Percentiles rank a stretch among this genome's conserved stretches.
These are phyloP conservation scores for Oscheius sp. DNA, from an alignment of 2,888 invertebrate species.

Conservation along the genomic window DNA sequence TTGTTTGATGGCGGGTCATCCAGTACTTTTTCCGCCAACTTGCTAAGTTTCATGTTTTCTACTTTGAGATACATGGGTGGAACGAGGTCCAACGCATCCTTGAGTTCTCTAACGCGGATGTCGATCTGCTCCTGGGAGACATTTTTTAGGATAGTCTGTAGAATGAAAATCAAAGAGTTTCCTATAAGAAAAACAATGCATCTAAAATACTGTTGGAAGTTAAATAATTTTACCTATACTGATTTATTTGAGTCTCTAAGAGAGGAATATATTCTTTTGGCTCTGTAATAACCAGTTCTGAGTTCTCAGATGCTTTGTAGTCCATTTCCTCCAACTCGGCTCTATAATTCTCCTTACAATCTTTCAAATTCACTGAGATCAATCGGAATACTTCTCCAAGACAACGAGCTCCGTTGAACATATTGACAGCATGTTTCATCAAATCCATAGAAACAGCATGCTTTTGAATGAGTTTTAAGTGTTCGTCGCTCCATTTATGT, in stretches of 20 bases:
- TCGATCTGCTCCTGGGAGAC: conserved; percentile 25
- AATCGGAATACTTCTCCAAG: conserved; percentile 42
- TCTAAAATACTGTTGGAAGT: not conserved
- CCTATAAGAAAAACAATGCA: conserved; percentile 8
- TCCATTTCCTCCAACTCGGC: not conserved
- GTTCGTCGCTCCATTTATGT: conserved; percentile 35
- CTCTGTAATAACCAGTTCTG: not conserved
- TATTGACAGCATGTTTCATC: conserved; percentile 24
- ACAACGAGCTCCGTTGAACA: conserved; percentile 41
- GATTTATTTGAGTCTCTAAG: conserved; percentile 24
- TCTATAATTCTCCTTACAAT: conserved; percentile 11
- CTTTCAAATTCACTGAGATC: conserved; percentile 33
- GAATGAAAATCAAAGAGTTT: conserved; percentile 4
- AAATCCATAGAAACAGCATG: conserved; percentile 12
- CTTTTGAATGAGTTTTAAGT: conserved; percentile 27
- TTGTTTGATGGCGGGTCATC: conserved; percentile 28
- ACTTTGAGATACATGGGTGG: conserved; percentile 28
- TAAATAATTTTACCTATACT: conserved; percentile 19
- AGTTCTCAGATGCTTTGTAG: not conserved
- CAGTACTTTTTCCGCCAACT: not conserved
- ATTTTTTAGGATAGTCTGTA: conserved; percentile 19
- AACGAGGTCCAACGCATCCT: conserved; percentile 7
- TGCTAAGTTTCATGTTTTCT: conserved; percentile 10
- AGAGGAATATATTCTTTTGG: conserved; percentile 27
- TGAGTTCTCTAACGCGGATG: conserved; percentile 23